Conservation (phyloP, 2,113 vertebrate genomes). For the Nycticorax nycticorax region DNA sequence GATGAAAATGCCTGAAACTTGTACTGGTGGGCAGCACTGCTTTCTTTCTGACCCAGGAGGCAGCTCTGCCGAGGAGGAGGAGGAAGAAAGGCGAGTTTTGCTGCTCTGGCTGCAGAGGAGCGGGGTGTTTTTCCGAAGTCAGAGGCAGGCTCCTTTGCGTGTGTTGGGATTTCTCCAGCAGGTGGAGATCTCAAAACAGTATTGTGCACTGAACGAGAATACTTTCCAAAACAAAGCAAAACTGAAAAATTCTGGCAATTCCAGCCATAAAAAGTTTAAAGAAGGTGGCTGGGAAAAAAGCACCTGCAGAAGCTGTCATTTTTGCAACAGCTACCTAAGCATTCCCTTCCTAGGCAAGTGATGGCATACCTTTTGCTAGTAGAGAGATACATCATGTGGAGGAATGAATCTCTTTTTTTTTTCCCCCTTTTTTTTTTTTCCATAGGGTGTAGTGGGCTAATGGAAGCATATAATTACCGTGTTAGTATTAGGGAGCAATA, state of each 20-base stretch:
- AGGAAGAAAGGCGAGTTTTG: background rate
- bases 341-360: background rate
- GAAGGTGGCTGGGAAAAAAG: background rate
- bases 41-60: background rate
- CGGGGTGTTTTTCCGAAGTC: background rate
- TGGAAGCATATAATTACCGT: conserved; percentile 67
- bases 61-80: background rate
- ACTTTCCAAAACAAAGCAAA: conserved; percentile 18
- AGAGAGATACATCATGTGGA: background rate
- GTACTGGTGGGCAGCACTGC: background rate
- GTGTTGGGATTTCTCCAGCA: conserved; percentile 9
- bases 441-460: conserved; percentile 43
- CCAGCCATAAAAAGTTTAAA: background rate
- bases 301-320: background rate
- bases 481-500: conserved; percentile 72
- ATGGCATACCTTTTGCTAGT: background rate
- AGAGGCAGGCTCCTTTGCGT: background rate
- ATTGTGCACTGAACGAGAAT: background rate
- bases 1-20: background rate
- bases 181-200: conserved; percentile 3
- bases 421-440: background rate
- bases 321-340: background rate
- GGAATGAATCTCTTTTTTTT: conserved; percentile 31
- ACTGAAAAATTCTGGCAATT: background rate
- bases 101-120: background rate